Conservation (phyloP, 2,888 invertebrate genomes). For the Paralinhomoeus sp. region DNA sequence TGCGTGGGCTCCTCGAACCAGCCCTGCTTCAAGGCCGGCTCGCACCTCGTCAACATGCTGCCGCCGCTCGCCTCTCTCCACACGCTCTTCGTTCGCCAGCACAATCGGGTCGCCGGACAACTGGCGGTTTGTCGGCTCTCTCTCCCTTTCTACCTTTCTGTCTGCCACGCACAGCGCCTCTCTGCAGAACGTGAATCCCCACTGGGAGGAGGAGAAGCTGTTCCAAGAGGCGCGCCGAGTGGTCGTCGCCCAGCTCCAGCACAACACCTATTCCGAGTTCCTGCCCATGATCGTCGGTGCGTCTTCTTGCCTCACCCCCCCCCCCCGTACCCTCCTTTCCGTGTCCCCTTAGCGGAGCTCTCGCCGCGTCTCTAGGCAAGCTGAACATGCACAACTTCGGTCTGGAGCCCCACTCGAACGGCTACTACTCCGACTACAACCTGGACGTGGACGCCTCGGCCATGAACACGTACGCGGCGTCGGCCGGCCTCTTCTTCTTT, state of each 20-base stretch:
- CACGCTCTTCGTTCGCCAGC: constrained; percentile 8
- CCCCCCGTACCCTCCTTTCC: too few relatives aligned
- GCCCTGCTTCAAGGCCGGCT: constrained; percentile 6
- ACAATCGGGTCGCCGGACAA: constrained; percentile 6
- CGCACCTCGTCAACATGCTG: constrained; percentile 4
- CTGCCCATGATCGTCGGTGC: constrained; percentile 17
- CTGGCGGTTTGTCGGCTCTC: constrained; percentile 2
- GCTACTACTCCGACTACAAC: constrained; percentile 35
- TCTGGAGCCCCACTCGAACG: constrained; percentile 44
- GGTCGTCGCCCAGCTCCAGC: constrained; percentile 35
- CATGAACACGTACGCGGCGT: constrained; percentile 52
- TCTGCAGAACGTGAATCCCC: constrained; percentile 13
- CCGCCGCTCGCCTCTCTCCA: constrained; percentile 6
- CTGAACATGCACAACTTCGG: constrained; percentile 49
- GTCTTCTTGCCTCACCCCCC: too few relatives aligned
- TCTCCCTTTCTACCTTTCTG: too few relatives aligned
- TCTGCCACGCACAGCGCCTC: too few relatives aligned
- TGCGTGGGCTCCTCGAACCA: constrained; percentile 4
- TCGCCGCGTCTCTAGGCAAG: constrained; percentile 1
- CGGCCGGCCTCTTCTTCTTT: constrained; percentile 15
- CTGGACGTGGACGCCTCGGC: constrained; percentile 45
- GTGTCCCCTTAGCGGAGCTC: too few relatives aligned
- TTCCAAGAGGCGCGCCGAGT: constrained; percentile 29
- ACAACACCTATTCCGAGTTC: constrained; percentile 29
- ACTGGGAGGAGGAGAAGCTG: constrained; percentile 22